These are phyloP conservation scores for Myotis brandtii DNA, from an alignment of 2,113 vertebrate species.

Conservation along the genomic window DNA sequence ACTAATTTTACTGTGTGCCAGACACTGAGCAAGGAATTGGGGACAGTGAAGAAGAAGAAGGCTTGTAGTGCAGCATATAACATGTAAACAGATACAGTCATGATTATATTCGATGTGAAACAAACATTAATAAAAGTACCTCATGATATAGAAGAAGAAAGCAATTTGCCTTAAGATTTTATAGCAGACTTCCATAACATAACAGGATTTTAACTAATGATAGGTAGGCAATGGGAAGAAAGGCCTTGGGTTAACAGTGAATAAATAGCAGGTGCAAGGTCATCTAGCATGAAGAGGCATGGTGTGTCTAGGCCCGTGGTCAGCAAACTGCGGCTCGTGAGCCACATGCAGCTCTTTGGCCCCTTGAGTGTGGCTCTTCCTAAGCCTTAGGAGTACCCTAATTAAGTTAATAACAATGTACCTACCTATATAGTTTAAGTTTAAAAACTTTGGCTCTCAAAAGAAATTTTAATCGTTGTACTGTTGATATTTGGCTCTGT, in stretches of 20 bases:
- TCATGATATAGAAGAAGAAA: not conserved
- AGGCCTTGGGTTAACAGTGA: not conserved
- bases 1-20: not conserved
- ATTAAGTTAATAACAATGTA: no score
- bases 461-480: no score
- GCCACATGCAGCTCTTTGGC: no score
- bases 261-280: not conserved
- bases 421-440: no score
- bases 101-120: not conserved
- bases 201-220: not conserved
- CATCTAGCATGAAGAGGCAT: not conserved
- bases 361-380: no score
- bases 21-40: not conserved
- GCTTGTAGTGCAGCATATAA: not conserved
- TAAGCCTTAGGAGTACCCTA: no score
- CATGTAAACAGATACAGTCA: not conserved
- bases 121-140: not conserved
- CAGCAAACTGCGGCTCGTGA: no score
- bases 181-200: not conserved
- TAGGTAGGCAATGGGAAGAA: not conserved
- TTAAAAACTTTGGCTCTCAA: no score
- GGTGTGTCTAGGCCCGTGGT: not conserved
- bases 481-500: no score
- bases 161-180: not conserved
- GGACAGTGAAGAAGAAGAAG: not conserved